Conservation (phyloP, 2,113 vertebrate species). For the Tragelaphus buxtoni region DNA sequence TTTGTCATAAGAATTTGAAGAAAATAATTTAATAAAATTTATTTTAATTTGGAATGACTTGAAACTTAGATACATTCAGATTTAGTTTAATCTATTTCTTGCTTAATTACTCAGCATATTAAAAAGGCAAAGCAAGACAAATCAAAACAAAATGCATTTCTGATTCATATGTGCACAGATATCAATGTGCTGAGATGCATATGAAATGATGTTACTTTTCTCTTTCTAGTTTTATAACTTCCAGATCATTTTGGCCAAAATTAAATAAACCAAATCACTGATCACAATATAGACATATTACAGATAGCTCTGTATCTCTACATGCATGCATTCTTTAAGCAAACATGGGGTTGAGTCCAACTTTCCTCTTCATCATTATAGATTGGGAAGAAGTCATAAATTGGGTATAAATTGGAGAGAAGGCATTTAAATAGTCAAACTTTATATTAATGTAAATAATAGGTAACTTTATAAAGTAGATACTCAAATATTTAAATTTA, state of each 20-base stretch:
- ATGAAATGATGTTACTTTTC: not conserved
- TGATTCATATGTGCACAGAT: not conserved
- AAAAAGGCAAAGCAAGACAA: not conserved
- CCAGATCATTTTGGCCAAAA: not conserved
- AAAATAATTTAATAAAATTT: not conserved
- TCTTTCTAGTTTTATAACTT: not conserved
- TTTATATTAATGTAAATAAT: not conserved
- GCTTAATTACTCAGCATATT: not conserved
- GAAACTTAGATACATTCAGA: not conserved
- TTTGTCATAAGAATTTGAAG: not conserved
- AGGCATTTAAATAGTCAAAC: not conserved
- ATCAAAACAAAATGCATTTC: not conserved
- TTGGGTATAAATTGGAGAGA: not conserved
- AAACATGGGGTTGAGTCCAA: not conserved
- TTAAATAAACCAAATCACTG: not conserved
- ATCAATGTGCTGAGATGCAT: not conserved
- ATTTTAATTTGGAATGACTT: not conserved
- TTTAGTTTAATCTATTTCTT: not conserved
- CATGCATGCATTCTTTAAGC: not conserved
- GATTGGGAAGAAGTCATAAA: not conserved
- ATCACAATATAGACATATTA: not conserved
- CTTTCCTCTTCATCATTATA: not conserved
- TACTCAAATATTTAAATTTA: slow-evolving; percentile 12
- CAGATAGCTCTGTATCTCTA: not conserved
- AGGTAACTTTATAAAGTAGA: not conserved